Base-by-base conservation (phyloP, 2,797 vertebrate species). In the Leucoraja ocellata region DNA sequence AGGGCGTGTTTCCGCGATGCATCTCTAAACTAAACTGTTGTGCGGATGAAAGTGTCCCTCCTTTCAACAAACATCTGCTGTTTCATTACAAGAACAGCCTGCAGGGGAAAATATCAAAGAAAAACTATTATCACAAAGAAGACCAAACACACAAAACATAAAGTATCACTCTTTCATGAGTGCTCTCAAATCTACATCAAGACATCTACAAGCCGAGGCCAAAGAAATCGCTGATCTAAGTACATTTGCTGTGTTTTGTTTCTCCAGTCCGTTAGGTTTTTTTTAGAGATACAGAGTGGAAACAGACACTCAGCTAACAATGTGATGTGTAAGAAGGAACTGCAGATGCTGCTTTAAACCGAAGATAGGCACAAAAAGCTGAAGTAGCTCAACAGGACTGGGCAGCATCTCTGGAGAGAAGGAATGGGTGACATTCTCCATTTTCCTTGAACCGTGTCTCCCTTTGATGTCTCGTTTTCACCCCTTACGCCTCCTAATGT, bases 141-240 rank as follows among this genome's bases (percentile, higher is more conserved):
- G 28, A 32, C n/a, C 18, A n/a, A 88, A 36, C 61, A 88, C n/a
- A 68, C 84, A 88, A 84, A 84, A 36, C n/a, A 88, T 36, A 88
- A 84, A 68, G 36, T 32, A 68, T 18, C 18, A 8, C n/a, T 10
- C n/a, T 36, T 21, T 88, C 84, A 88, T 36, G n/a, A 68, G 21
- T 88, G n/a, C 7, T 32, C 18, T 36, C 84, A 88, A 88, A 88
- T 68, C 13, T 36, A 16, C 58, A 63, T 84, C 81, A 84, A 1
- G 16, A 58, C 81, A 84, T 65, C 32, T 88, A 68, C 61, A 36
- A 0, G 7, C 6, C 63, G 9, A 68, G 61, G 68, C 84, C 61
- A 88, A 88, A 88, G 63, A 46, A 88, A 88, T 88, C 21, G 6
- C n/a, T 68, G 61, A 68, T 68, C 16, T 18, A 88, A 68, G 4